Evolutionary conservation across 2,797 vertebrate genomes (phyloP).

Genomic region (Hippocampus kuda): DNA sequence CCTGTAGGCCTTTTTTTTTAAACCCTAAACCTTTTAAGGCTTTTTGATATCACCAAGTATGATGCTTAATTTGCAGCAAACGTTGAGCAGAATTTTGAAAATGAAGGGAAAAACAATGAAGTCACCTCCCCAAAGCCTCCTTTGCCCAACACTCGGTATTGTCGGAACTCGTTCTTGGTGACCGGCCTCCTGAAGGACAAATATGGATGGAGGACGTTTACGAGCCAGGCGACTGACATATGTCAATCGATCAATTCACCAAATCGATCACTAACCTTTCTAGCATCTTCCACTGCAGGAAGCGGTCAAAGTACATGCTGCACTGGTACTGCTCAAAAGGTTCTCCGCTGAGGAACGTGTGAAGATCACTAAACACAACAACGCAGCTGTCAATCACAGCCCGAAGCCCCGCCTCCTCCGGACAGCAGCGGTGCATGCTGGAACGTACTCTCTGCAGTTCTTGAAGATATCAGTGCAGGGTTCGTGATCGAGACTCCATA

Average conservation of each 20-base stretch:
- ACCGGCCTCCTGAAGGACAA: slow-evolving; percentile 62
- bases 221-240: no score
- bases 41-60: no score
- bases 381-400: neutral
- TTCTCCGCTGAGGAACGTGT: slow-evolving; percentile 52
- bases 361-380: slow-evolving; percentile 47
- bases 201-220: neutral
- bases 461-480: slow-evolving; percentile 65
- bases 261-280: slow-evolving; percentile 61
- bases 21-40: neutral
- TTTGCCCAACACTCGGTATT: slow-evolving; percentile 80
- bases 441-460: slow-evolving; percentile 63
- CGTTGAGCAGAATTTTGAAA: neutral
- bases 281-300: slow-evolving; percentile 74
- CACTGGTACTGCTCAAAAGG: slow-evolving; percentile 68
- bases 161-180: slow-evolving; percentile 70
- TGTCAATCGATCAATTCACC: neutral
- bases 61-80: neutral
- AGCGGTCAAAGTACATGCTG: slow-evolving; percentile 74
- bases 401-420: no score
- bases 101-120: neutral
- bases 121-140: slow-evolving; percentile 83
- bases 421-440: neutral
- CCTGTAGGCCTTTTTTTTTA: neutral
- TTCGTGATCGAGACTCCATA: slow-evolving; percentile 46